Conservation (phyloP, 2,113 vertebrate genomes). For the Myotis davidii region DNA sequence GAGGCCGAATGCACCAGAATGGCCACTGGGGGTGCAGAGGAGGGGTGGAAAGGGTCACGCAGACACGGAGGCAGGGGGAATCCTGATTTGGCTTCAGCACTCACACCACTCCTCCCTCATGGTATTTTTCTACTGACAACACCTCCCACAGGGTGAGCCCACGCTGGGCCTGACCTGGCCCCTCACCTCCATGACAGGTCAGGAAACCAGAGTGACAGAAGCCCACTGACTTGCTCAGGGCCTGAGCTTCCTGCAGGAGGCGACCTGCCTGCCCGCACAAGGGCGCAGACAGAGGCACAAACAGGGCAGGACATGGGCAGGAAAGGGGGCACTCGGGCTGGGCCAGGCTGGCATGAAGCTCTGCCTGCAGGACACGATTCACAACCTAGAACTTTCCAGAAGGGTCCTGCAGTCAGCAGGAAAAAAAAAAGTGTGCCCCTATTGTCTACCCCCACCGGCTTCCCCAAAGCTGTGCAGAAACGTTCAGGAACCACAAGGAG, state of each 20-base stretch:
- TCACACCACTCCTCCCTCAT: background rate
- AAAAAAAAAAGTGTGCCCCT: background rate
- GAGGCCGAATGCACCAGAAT: background rate
- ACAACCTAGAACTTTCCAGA: background rate
- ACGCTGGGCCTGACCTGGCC: background rate
- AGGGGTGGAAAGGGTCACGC: background rate
- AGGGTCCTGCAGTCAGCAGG: background rate
- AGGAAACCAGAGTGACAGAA: background rate
- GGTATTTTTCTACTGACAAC: background rate
- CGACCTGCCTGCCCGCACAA: rapidly evolving
- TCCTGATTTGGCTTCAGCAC: background rate
- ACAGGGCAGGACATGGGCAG: background rate
- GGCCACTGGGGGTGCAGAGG: rapidly evolving
- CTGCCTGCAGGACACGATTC: background rate
- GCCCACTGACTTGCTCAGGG: background rate
- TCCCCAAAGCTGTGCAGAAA: background rate
- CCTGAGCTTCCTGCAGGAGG: background rate
- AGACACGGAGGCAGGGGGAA: background rate
- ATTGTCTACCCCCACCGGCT: background rate
- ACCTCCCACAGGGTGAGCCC: background rate
- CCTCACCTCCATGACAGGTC: background rate
- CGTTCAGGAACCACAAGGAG: no score
- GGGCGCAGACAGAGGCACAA: background rate
- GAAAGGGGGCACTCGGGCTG: rapidly evolving
- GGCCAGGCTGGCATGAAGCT: background rate